phyloP scores from a whole-genome alignment of 2,113 vertebrate species.

The Butorides virescens region DNA sequence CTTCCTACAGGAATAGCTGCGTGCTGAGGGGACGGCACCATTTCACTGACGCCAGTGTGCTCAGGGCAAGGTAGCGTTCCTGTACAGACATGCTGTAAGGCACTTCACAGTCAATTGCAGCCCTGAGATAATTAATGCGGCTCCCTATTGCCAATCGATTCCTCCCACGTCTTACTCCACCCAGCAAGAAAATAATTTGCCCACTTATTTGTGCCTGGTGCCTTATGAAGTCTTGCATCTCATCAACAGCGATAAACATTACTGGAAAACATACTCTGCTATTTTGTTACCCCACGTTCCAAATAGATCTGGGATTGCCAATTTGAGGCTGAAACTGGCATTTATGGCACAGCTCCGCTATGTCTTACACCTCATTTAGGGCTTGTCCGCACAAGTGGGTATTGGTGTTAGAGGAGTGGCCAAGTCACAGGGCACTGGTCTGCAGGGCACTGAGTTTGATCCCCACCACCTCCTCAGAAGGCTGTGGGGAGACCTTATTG shows the following conservation, averaged over 20 bases:
- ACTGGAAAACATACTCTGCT: background rate
- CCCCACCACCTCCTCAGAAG: too few relatives aligned
- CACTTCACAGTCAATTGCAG: background rate
- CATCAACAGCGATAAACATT: background rate
- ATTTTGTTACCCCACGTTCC: background rate
- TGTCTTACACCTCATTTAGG: background rate
- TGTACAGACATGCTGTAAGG: slow-evolving; percentile 23
- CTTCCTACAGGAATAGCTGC: background rate
- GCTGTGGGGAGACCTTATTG: too few relatives aligned
- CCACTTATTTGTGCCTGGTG: background rate
- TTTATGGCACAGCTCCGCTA: background rate
- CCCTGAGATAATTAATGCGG: background rate
- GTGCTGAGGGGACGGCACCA: background rate
- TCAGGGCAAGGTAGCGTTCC: background rate
- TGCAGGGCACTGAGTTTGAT: too few relatives aligned
- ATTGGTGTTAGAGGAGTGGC: too few relatives aligned
- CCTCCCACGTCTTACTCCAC: slow-evolving; percentile 37
- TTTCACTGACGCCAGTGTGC: fast-evolving
- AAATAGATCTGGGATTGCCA: background rate
- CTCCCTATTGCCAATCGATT: slow-evolving; percentile 31
- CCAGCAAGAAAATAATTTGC: slow-evolving; percentile 14
- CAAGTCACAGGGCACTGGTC: too few relatives aligned
- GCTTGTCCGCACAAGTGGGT: background rate
- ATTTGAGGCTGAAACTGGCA: background rate
- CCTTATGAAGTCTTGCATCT: background rate